Evolutionary conservation across 1,140 invertebrate species (phyloP), one percentile per base, ranked within the genome.

Genomic region (Papilio dardanus): DNA sequence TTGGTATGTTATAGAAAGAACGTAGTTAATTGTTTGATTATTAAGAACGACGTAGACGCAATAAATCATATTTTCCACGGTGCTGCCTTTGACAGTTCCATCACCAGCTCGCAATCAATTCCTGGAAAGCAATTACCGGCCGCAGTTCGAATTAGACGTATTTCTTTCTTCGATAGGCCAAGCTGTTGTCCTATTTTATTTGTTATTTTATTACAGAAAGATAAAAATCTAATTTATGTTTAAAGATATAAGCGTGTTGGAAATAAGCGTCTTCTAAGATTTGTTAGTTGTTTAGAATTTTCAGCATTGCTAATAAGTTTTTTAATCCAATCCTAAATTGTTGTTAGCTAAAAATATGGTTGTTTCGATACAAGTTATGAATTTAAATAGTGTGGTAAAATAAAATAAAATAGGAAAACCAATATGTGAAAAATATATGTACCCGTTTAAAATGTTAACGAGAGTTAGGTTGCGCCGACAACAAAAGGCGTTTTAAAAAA

Each of bases 131-230:
- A 82, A 80, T 82, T 82, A 84, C 81, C 37, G 28, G 69, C 40
- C 71, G 71, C 71, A 65, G 74, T 75, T 77, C 71, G 68, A 83
- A 74, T 77, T 83, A 83, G 78, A 81, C 75, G 75, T 76, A 81
- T 83, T 81, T 83, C 75, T 77, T 80, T 66, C 65, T 33, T 35
- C 19, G 46, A 28, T 67, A 24, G 10, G 54, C 24, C 54, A 62
- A 62, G 12, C 24, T 62, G 24, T 62, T 62, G 24, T 30, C 30
- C 10, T 62, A 62, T 62, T 62, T 30, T 12, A 14, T 62, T n/a
- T n/a, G n/a, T 21, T 28, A 30, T 62, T 62, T 62, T 30, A 62
- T 62, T 62, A 28, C 12, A 6, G 8, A 1, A 62, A 5, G 19
- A 14, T 14, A 62, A 62, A 58, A 62, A 46, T 2, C 19, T 19